Evolutionary conservation across 2,888 invertebrate species (phyloP), one percentile per base, ranked within the genome.

Genomic region (Venusia cambrica): DNA sequence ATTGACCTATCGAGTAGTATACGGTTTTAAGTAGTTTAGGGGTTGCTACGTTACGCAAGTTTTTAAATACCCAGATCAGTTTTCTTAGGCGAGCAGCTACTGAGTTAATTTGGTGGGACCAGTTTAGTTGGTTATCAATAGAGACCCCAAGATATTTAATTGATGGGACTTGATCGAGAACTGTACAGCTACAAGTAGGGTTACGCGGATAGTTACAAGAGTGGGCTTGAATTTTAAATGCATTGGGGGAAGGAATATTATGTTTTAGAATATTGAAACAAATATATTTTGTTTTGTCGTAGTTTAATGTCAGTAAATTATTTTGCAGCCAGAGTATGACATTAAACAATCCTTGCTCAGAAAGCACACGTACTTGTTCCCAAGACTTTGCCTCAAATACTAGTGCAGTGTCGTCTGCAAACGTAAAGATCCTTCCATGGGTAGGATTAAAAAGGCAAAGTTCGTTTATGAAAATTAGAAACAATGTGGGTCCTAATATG

Each of bases 331-430:
- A 45, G 0, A 2, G 2, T 4, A 25, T 27, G 1, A 42, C 26
- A 9, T 16, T 6, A 2, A 4, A 7, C 1, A 45, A 10, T 0
- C 33, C 41, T 4, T 4, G 6, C 20, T 45, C 38, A 6, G 35
- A 22, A n/a, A 9, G 5, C 0, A n/a, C 1, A 5, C n/a, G 13
- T 0, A 24, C 35, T 4, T 28, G 25, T 2, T 31, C 13, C 35
- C 27, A 37, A 8, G 27, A 29, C 4, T 22, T 11, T 1, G 30
- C 38, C 1, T 28, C 12, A 8, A 48, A 38, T 2, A 43, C 6
- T 3, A 45, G 14, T 8, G 35, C 42, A 1, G 34, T 40, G 16
- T 46, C 42, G 5, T 48, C 38, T 0, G 42, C 45, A 5, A 30
- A 43, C 0, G 34, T 28, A 1, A 40, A 13, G 5, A 31, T 29